A percentile compares a stretch with the other conserved stretches of the same genome.
Conservation (phyloP, 2,113 vertebrate genomes). For the Tachycineta bicolor region DNA sequence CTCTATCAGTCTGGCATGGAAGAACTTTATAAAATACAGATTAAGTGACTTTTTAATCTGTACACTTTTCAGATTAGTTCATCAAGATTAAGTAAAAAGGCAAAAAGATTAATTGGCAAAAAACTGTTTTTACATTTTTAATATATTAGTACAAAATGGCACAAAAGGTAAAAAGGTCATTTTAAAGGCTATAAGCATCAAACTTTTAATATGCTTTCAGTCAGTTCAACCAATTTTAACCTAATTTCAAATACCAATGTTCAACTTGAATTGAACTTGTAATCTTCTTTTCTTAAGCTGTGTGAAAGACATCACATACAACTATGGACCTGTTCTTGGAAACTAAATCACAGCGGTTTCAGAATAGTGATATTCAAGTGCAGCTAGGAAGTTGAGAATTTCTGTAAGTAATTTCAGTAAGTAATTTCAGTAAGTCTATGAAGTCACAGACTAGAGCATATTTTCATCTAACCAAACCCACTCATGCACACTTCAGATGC, state of each 20-base stretch:
- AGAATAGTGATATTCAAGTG: slow-evolving; percentile 29
- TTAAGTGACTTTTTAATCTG: slow-evolving; percentile 19
- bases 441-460: slow-evolving; percentile 23
- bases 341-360: background rate
- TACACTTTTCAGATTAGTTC: slow-evolving; percentile 64
- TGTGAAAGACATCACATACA: background rate
- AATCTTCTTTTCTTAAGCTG: background rate
- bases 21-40: slow-evolving; percentile 73
- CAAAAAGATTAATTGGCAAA: slow-evolving; percentile 60
- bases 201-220: background rate
- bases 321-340: background rate
- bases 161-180: slow-evolving; percentile 35
- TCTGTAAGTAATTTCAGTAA: background rate
- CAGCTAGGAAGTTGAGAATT: slow-evolving; percentile 7
- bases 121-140: slow-evolving; percentile 54
- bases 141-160: slow-evolving; percentile 61
- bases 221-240: background rate
- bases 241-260: background rate
- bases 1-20: slow-evolving; percentile 40
- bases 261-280: slow-evolving; percentile 2
- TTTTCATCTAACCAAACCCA: background rate
- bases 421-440: background rate
- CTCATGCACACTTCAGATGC: background rate
- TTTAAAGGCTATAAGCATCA: slow-evolving; percentile 31
- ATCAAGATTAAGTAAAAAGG: slow-evolving; percentile 63